phyloP scores from a whole-genome alignment of 2,113 vertebrate genomes.

The Vidua chalybeata region DNA sequence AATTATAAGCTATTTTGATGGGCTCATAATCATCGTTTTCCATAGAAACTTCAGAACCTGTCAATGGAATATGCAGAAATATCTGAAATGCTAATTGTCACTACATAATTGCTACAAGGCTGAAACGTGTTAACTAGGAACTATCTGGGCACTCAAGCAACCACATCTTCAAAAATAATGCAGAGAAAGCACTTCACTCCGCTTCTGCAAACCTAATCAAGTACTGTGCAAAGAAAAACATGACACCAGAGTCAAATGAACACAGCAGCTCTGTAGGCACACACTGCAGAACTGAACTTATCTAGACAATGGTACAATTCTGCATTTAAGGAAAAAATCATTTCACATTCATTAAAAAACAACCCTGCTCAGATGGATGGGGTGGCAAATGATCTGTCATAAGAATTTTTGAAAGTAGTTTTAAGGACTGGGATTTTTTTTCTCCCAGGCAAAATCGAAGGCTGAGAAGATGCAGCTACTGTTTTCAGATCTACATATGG shows the following conservation, averaged over 20 bases:
- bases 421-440: not conserved
- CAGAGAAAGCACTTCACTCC: not conserved
- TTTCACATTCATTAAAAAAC: not conserved
- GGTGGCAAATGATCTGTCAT: not conserved
- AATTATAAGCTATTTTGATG: constrained; percentile 35
- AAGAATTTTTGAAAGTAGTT: not conserved
- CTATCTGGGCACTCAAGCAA: not conserved
- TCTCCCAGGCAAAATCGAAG: not conserved
- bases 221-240: not conserved
- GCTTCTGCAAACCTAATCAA: not conserved
- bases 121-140: constrained; percentile 14
- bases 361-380: not conserved
- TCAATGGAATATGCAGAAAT: constrained; percentile 17
- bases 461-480: not conserved
- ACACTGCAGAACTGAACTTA: not conserved
- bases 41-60: constrained; percentile 33
- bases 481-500: not conserved
- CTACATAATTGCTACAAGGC: constrained; percentile 39
- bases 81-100: constrained; percentile 42
- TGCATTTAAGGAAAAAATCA: not conserved
- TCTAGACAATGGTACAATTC: not conserved
- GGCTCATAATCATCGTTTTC: constrained; percentile 15
- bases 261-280: not conserved
- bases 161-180: not conserved
- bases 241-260: not conserved